These are phyloP conservation scores for Mimumesa dahlbomi DNA, from an alignment of 2,888 invertebrate genomes.

Conservation along the genomic window DNA sequence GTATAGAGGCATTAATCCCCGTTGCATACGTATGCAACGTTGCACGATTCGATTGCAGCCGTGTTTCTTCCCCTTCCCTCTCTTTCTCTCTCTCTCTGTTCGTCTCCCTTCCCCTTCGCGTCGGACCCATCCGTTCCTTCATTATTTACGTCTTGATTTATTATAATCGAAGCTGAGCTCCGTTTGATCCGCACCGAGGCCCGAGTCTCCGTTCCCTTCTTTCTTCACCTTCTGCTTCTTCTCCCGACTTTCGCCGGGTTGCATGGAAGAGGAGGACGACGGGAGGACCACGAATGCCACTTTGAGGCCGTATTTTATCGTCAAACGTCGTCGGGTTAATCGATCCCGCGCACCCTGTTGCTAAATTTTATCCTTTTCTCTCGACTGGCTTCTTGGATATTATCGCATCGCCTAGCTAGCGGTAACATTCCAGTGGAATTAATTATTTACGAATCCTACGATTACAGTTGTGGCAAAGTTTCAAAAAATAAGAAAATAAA, in stretches of 20 bases:
- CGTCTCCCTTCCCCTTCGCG: conserved; percentile 23
- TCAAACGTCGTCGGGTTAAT: conserved; percentile 60
- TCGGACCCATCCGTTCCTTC: conserved; percentile 70
- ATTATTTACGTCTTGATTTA: conserved; percentile 80
- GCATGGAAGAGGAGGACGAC: conserved; percentile 15
- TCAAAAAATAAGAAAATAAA: no score
- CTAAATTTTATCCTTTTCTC: conserved; percentile 50
- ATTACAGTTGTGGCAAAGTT: no score
- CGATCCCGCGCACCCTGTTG: conserved; percentile 54
- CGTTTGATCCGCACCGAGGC: conserved; percentile 74
- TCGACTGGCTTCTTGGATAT: conserved; percentile 8
- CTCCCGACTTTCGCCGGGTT: conserved; percentile 2
- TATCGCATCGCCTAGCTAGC: no score
- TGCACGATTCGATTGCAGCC: conserved; percentile 72
- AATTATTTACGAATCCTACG: no score
- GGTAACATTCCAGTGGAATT: no score
- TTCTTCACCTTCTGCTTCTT: conserved; percentile 16
- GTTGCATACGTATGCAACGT: conserved; percentile 49
- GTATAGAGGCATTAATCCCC: conserved; percentile 74
- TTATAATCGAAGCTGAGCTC: conserved; percentile 78
- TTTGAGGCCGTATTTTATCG: conserved; percentile 64
- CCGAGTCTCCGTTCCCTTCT: conserved; percentile 4
- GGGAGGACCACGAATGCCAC: conserved; percentile 37
- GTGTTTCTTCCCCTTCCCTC: conserved; percentile 50
- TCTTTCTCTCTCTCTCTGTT: no score